Base-by-base conservation (phyloP, 2,797 vertebrate genomes). In the Sciurus vulgaris region DNA sequence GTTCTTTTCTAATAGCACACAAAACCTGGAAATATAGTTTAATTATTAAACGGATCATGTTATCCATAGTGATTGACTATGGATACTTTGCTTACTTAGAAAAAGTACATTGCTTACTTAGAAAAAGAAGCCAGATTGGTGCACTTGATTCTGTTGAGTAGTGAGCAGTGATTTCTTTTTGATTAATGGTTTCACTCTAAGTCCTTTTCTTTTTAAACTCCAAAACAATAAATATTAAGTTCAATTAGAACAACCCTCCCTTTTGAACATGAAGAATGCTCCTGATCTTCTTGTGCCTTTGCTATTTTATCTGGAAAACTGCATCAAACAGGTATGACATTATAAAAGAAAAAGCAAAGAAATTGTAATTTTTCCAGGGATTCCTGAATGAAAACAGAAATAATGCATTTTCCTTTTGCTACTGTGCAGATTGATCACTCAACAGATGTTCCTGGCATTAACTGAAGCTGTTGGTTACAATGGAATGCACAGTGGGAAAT, bases 301-400 rank as follows among this genome's bases (percentile, higher is more conserved):
- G 15, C 7, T 81, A 26, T 86, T 96, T 96, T 94, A 67, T n/a
- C 63, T 76, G 38, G 63, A 95, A 97, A 91, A 79, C 59, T 47
- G 3, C 17, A 91, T 88, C 73, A 67, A 86, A 15, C 14, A 1
- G 56, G 49, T 20, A 49, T 74, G 28, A 18, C 15, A 95, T 47
- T 78, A 56, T 30, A 74, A 65, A 7, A 12, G n/a, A 94, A 91
- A 54, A 24, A 87, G 65, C n/a, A 11, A 24, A 95, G 47, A 91
- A 83, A 88, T 74, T 93, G 4, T 30, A 67, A 94, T 47, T 74
- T 89, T 90, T 15, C 33, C 93, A 90, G 54, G 67, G 1, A 92
- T 92, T 97, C 72, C 87, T 94, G 77, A 20, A 61, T 97, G 96
- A 92, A 67, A 96, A 63, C 51, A 74, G 38, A 93, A 94, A 83